A percentile compares a stretch with the other conserved stretches of the same genome.
These are phyloP conservation scores for Sisyra nigra DNA, from an alignment of 2,888 invertebrate genomes.

Conservation along the genomic window DNA sequence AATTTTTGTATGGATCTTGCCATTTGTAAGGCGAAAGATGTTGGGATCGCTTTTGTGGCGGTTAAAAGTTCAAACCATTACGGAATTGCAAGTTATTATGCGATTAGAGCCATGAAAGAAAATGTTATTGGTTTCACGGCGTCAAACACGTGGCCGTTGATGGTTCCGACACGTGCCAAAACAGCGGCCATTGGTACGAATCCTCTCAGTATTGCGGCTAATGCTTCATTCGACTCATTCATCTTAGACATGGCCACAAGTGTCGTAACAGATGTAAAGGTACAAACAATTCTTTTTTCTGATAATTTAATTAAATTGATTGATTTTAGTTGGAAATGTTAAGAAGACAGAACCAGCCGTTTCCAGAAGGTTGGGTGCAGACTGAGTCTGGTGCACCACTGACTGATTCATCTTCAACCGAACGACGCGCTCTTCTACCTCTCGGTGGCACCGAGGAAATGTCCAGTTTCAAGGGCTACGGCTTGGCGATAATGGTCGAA, in stretches of 20 bases:
- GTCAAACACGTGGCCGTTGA: constrained; percentile 82
- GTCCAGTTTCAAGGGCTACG: constrained; percentile 82
- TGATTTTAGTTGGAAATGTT: constrained; percentile 60
- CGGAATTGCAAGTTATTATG: constrained; percentile 79
- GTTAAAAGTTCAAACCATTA: constrained; percentile 65
- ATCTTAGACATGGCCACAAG: constrained; percentile 93
- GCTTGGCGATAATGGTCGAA: constrained; percentile 73
- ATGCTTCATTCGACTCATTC: constrained; percentile 52
- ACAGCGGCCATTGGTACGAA: constrained; percentile 76
- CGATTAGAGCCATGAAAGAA: constrained; percentile 51
- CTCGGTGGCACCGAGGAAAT: constrained; percentile 55
- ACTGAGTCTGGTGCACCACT: constrained; percentile 38
- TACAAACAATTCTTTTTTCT: too few species aligned
- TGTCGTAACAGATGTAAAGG: constrained; percentile 80
- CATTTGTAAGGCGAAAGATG: constrained; percentile 47
- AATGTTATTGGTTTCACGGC: constrained; percentile 73
- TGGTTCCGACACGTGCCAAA: constrained; percentile 58
- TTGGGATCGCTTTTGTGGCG: constrained; percentile 50
- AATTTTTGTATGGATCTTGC: constrained; percentile 47
- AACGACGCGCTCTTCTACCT: constrained; percentile 41
- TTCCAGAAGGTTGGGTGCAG: constrained; percentile 78
- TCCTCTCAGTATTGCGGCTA: constrained; percentile 69
- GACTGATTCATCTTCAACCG: constrained; percentile 33
- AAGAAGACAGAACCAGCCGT: constrained; percentile 51
- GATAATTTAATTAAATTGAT: too few species aligned